Conservation (phyloP, 2,888 invertebrate species). For the Microplitis manilae region DNA sequence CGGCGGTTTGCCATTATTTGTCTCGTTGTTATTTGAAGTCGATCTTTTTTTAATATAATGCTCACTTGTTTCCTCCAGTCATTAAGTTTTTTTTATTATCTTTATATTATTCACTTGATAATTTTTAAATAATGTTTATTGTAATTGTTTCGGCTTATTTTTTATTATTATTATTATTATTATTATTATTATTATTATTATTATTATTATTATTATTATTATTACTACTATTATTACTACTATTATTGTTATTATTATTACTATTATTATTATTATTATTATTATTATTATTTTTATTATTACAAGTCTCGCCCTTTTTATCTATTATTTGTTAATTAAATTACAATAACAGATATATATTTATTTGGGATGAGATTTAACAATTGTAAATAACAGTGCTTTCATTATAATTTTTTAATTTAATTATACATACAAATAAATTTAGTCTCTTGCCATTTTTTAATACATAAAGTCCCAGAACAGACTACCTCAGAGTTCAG, state of each 20-base stretch:
- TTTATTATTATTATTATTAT: neutral
- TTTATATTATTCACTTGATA: constrained; percentile 35
- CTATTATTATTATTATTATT: neutral
- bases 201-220: neutral
- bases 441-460: constrained; percentile 67
- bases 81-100: constrained; percentile 41
- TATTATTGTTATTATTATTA: neutral
- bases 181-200: neutral
- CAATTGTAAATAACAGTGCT: constrained; percentile 49
- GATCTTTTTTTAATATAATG: constrained; percentile 27
- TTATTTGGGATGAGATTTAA: constrained; percentile 49
- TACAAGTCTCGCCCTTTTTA: constrained; percentile 22
- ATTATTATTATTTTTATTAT: constrained; percentile 4
- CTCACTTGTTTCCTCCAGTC: constrained; percentile 42
- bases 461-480: constrained; percentile 67
- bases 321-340: constrained; percentile 5
- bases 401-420: constrained; percentile 48
- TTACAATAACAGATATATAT: neutral
- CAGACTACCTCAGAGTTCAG: constrained; percentile 72
- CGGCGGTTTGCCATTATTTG: constrained; percentile 31
- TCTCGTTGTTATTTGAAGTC: constrained; percentile 52
- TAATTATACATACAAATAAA: constrained; percentile 54
- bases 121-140: constrained; percentile 11
- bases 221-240: neutral
- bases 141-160: constrained; percentile 24